Base-by-base conservation (phyloP, 2,113 vertebrate species). In the Nematolebias whitei region DNA sequence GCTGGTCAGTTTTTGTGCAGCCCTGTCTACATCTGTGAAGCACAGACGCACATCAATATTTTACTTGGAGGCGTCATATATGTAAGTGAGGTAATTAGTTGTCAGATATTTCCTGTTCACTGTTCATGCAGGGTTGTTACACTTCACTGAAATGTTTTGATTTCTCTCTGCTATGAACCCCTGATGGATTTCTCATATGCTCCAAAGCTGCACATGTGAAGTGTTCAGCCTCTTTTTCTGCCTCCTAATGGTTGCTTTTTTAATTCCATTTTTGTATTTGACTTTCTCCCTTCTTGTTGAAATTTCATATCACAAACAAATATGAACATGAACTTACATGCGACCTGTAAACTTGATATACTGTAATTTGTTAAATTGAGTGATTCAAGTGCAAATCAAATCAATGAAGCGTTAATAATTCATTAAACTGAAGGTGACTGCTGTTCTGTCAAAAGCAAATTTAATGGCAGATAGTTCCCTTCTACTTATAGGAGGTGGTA, bases 171-270 rank as follows among this genome's bases (percentile, higher is more conserved):
- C 51, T 32, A 11, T 15, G 20, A 9, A 14, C 35, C 10, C 8
- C 54, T 57, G 54, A 40, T 57, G 20, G 38, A 41, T 57, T 24
- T 41, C 14, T 57, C 20, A 57, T 41, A 41, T 57, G 54, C 38
- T 41, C 38, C 22, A 24, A 57, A 23, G 54, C 54, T 41, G 15
- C 54, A 41, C 14, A 57, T 57, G 54, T 40, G 54, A 3, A 57
- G 54, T 19, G 12, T 16, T 1, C 5, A 16, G 13, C 15, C 0
- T 23, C 39, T 24, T 22, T n/a, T 56, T 7, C 22, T 40, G 5
- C 19, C 15, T 2, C 10, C 23, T 16, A 24, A 15, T 15, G 22
- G 22, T 53, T 40, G 3, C 15, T 57, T 22, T 41, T 16, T 23
- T 4, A 11, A 24, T 15, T 41, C 8, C 24, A 2, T 6, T 4